Conservation (phyloP, 2,797 vertebrate species). For the Alosa sapidissima region DNA sequence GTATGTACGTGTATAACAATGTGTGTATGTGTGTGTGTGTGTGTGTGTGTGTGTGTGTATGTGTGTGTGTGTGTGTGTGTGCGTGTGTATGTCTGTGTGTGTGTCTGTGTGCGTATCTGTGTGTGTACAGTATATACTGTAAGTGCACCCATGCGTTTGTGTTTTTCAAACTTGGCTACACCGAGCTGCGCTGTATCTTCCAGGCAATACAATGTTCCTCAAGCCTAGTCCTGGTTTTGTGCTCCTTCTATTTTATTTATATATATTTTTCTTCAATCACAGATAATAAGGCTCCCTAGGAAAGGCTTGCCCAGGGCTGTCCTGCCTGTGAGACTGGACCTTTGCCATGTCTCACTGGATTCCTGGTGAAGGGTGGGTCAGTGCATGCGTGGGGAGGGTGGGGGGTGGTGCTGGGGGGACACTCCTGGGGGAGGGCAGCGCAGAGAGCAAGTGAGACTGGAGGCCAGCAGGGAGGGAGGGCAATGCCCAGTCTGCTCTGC, state of each 20-base stretch:
- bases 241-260: neutral
- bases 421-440: neutral
- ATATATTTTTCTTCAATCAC: conserved; percentile 39
- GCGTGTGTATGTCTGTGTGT: neutral
- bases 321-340: conserved; percentile 55
- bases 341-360: conserved; percentile 57
- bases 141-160: neutral
- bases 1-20: neutral
- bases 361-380: conserved; percentile 53
- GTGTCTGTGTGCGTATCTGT: neutral
- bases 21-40: neutral
- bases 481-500: conserved; percentile 53
- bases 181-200: neutral
- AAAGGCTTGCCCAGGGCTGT: conserved; percentile 53
- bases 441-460: conserved; percentile 13
- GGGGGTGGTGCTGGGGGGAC: neutral
- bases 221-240: conserved; percentile 32
- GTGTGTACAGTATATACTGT: neutral
- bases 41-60: neutral
- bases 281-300: conserved; percentile 54
- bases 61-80: neutral
- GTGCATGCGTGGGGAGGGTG: conserved; percentile 38
- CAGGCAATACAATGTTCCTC: conserved; percentile 34
- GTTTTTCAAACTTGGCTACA: conserved; percentile 13
- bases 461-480: conserved; percentile 39